phyloP scores from a whole-genome alignment of 2,797 vertebrate genomes.

The Cephalopachus bancanus region DNA sequence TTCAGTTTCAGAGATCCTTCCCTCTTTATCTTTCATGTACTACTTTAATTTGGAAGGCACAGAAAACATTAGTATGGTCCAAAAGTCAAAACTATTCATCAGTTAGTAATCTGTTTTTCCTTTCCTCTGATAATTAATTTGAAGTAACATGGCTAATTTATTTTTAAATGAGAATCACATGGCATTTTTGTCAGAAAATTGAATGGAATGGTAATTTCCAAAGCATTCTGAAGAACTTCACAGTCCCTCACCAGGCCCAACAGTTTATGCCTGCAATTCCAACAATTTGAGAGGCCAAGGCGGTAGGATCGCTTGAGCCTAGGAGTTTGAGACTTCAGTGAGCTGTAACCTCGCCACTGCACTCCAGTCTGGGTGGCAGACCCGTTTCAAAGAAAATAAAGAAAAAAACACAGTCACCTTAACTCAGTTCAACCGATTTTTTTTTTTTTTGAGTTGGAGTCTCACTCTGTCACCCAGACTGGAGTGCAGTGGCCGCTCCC shows the following conservation, averaged over 20 bases:
- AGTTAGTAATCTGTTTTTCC: constrained; percentile 41
- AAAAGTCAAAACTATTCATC: constrained; percentile 42
- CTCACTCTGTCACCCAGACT: too few relatives aligned
- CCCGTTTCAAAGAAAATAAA: too few relatives aligned
- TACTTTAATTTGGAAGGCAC: neutral
- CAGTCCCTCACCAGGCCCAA: neutral
- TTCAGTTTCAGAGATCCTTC: constrained; percentile 27
- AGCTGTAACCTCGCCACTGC: too few relatives aligned
- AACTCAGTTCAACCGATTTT: too few relatives aligned
- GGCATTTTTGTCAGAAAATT: constrained; percentile 53
- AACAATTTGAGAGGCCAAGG: too few relatives aligned
- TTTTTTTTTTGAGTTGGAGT: too few relatives aligned
- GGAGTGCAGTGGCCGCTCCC: too few relatives aligned
- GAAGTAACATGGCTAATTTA: constrained; percentile 18
- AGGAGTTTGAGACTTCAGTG: too few relatives aligned
- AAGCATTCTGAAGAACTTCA: constrained; percentile 51
- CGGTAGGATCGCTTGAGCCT: too few relatives aligned
- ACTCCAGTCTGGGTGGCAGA: too few relatives aligned
- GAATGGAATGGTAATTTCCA: constrained; percentile 14
- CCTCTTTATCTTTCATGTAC: neutral
- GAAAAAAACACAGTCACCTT: too few relatives aligned
- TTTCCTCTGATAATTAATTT: constrained; percentile 40
- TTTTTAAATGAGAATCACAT: constrained; percentile 58
- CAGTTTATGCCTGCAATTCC: too few relatives aligned
- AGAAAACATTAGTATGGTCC: constrained; percentile 17